Evolutionary conservation across 2,113 vertebrate genomes (phyloP), one percentile per base, ranked within the genome.

Genomic region (Corythornis vintsioides): DNA sequence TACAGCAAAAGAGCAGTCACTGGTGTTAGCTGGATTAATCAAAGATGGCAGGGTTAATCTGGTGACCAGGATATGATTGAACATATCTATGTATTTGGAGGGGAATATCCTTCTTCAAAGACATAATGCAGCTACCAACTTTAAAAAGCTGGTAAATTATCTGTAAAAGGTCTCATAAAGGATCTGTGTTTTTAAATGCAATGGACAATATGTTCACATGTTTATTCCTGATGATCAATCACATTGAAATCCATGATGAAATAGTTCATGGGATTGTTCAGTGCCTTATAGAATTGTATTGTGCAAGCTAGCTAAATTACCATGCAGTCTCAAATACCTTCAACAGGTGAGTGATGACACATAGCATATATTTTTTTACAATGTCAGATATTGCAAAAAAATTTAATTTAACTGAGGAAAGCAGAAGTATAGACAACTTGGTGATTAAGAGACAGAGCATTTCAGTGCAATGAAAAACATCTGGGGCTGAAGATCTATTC

Each of bases 121-220:
- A 56, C 5, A 2, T 2, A 0, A 4, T 50, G 8, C 19, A 74
- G 21, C 22, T 70, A 20, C 8, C 24, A 56, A 33, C 6, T 35
- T 77, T 43, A 31, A 74, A 60, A 74, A 88, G 25, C 6, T 43
- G 73, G 8, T 42, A 76, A 85, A 57, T 35, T 0, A 65, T 57
- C n/a, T 52, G 3, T n/a, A 52, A 78, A 43, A 42, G 0, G 28
- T 66, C 33, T 64, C 19, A 38, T 42, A 73, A 17, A 3, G 1
- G 2, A 42, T 75, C 5, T 45, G 3, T 4, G 24, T 31, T 86
- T 75, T 88, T 40, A 10, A 69, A 75, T 28, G 20, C 28, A 57
- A 6, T 1, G 6, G 2, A 60, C 8, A 8, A 20, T 14, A 18
- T 18, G 2, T 67, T 56, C 75, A 40, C 5, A 13, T 5, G 6